phyloP scores from a whole-genome alignment of 2,888 invertebrate species.

The Spisula solida region DNA sequence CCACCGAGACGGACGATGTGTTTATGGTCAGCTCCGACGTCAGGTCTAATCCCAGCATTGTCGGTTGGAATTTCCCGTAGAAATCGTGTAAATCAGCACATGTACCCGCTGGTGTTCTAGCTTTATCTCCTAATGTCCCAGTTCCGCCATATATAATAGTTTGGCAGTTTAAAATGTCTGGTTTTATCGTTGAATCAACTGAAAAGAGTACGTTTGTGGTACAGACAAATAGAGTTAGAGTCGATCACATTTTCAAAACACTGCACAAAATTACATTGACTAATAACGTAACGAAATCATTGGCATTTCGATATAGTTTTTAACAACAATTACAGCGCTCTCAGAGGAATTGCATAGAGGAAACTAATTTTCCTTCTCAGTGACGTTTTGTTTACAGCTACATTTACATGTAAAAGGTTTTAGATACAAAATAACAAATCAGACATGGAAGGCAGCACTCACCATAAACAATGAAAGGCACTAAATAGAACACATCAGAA shows the following conservation, averaged over 20 bases:
- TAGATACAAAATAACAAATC: too few relatives aligned
- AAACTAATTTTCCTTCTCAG: too few relatives aligned
- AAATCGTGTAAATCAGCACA: slow-evolving; percentile 32
- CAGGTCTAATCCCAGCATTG: slow-evolving; percentile 15
- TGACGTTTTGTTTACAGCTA: too few relatives aligned
- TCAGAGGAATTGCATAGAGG: too few relatives aligned
- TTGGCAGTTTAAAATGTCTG: neutral
- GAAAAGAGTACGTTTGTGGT: neutral
- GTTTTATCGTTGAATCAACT: neutral
- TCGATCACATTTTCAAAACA: neutral
- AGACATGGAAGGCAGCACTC: too few relatives aligned
- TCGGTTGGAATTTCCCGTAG: slow-evolving; percentile 48
- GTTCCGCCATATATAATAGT: slow-evolving; percentile 6
- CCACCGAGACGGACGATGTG: neutral
- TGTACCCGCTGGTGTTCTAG: neutral
- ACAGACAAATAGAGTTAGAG: neutral
- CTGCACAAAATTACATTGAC: too few relatives aligned
- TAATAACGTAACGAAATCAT: too few relatives aligned
- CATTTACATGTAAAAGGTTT: too few relatives aligned
- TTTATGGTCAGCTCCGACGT: slow-evolving; percentile 9
- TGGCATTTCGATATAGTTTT: too few relatives aligned
- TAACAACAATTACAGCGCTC: too few relatives aligned
- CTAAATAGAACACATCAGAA: too few relatives aligned
- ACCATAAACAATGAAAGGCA: too few relatives aligned
- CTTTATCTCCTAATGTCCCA: neutral